Conservation (phyloP, 1,140 invertebrate genomes). For the Gonatopus flavifemur region DNA sequence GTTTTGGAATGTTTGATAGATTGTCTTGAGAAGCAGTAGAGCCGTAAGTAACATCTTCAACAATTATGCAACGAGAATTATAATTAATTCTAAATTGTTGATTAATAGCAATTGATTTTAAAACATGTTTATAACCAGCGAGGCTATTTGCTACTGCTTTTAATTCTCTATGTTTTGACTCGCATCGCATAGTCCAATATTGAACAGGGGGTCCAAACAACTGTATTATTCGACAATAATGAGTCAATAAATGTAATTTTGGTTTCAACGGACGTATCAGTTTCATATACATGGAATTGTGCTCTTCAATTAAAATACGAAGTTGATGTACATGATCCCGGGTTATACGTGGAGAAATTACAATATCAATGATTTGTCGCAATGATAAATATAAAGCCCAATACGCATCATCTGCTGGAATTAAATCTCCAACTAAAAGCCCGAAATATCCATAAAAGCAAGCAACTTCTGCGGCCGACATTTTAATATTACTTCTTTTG, state of each 20-base stretch:
- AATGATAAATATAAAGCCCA: background rate
- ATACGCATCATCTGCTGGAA: background rate
- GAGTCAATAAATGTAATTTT: background rate
- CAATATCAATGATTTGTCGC: background rate
- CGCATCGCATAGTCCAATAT: background rate
- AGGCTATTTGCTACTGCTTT: background rate
- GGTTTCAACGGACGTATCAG: background rate
- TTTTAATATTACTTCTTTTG: background rate
- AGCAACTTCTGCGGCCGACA: background rate
- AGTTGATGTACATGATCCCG: background rate
- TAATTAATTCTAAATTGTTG: background rate
- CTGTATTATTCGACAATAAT: background rate
- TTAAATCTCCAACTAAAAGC: background rate
- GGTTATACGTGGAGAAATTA: background rate
- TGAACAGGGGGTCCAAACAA: background rate
- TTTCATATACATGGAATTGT: background rate
- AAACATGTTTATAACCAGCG: background rate
- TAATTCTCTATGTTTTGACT: background rate
- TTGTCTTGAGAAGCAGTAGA: too few species aligned
- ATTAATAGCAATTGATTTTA: background rate
- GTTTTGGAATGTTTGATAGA: too few species aligned
- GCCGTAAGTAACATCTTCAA: too few species aligned
- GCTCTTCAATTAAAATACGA: background rate
- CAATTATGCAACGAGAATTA: background rate
- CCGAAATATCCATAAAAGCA: background rate